Conservation (phyloP, 2,113 vertebrate species). For the Oncorhynchus clarkii region DNA sequence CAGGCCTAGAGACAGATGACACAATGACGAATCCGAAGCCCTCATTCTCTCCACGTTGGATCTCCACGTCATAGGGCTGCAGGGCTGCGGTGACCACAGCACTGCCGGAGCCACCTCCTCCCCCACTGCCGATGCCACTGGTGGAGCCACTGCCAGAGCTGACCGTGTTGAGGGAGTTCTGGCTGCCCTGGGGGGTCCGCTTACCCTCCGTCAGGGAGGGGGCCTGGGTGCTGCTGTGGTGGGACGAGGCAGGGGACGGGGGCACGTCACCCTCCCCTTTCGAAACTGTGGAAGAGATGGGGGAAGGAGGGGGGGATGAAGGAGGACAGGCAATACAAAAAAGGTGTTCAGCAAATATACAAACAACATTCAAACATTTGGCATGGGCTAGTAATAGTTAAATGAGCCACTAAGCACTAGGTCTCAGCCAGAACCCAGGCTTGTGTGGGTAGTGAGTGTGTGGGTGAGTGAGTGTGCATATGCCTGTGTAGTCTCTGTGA, state of each 20-base stretch:
- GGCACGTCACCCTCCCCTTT: constrained; percentile 91
- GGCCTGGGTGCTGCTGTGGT: constrained; percentile 95
- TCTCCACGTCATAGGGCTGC: constrained; percentile 96
- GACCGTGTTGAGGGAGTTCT: constrained; percentile 96
- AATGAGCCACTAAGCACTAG: too few species aligned
- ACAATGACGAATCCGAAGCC: constrained; percentile 98
- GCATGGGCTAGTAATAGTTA: too few species aligned
- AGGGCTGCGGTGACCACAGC: constrained; percentile 77
- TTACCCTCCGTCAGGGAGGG: constrained; percentile 95
- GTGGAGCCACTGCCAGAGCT: constrained; percentile 97
- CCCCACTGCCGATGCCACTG: constrained; percentile 88
- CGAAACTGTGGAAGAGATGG: constrained; percentile 68
- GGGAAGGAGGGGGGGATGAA: too few species aligned
- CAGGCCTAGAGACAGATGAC: constrained; percentile 92
- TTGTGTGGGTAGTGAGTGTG: neutral
- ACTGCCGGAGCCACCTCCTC: constrained; percentile 81
- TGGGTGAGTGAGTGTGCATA: constrained; percentile 1
- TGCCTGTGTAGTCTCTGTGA: neutral
- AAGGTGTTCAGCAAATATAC: too few species aligned
- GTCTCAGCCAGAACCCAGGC: too few species aligned
- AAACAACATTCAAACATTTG: too few species aligned
- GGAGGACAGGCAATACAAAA: neutral
- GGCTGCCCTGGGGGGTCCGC: constrained; percentile 94
- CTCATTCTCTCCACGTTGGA: constrained; percentile 91
- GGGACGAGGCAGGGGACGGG: constrained; percentile 90